Base-by-base conservation (phyloP, 2,888 invertebrate species). In the Rhodophaea formosa region DNA sequence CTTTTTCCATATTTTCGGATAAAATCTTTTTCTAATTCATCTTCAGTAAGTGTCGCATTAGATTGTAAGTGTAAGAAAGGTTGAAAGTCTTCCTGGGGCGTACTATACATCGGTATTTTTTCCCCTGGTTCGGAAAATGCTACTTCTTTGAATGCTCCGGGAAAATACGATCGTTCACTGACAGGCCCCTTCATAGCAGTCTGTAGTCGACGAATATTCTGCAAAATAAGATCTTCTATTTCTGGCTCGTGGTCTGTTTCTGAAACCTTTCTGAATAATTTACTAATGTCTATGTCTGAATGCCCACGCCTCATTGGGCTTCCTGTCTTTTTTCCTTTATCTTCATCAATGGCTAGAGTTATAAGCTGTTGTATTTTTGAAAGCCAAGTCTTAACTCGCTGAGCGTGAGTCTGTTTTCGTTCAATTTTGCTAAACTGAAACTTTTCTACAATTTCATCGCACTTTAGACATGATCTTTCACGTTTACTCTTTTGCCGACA, bases 401-500 rank as follows among this genome's bases (percentile, higher is more conserved):
- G 49, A 49, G 32, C 32, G 3, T 32, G 14, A 0, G 56, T 61
- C 68, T 71, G 3, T 59, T 59, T 62, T 59, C 66, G 69, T 75
- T 63, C 70, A 60, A 47, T 70, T 77, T 70, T 68, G 60, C 62
- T 49, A 62, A 56, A 42, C 70, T 65, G 39, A 79, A 84, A 78
- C 68, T 77, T 67, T 64, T 79, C 69, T 12, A 76, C 63, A 60
- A 75, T 66, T 69, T 81, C 62, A 66, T 80, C 56, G 69, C 86
- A 77, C 73, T 76, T 32, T 69, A 69, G 52, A 74, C 86, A 74
- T 70, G 79, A 59, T 66, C 72, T 68, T 35, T 55, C 57, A 43
- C 56, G 53, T 16, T 10, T 14, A 56, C 57, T 46, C 68, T 72
- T 72, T 8, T 57, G 60, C 54, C 62, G 73, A 65, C 88, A 88